Conservation (phyloP, 2,113 vertebrate species). For the Heptranchias perlo region DNA sequence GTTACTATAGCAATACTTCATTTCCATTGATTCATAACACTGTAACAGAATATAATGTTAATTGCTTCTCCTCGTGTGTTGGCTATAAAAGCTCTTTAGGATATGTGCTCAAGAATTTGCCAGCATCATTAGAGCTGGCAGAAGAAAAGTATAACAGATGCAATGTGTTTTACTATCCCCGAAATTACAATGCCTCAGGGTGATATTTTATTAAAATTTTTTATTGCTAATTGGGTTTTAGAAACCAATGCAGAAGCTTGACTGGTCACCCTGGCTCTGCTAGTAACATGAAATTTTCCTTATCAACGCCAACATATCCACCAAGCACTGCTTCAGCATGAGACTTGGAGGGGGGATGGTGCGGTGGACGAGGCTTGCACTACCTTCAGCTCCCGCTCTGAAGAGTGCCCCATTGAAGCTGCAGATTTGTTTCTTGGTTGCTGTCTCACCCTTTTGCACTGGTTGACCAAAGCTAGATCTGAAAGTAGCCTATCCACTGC, state of each 20-base stretch:
- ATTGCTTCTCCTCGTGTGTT: background rate
- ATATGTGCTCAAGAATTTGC: background rate
- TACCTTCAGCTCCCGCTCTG: background rate
- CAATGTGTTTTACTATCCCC: background rate
- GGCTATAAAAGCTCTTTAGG: background rate
- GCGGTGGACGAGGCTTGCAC: too few species aligned
- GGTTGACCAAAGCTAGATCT: background rate
- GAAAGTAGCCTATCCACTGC: background rate
- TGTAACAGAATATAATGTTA: background rate
- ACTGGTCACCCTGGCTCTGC: background rate
- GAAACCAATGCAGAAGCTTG: background rate
- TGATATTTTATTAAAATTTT: background rate
- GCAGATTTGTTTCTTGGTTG: background rate
- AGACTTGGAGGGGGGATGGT: background rate
- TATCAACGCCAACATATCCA: background rate
- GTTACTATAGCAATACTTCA: background rate
- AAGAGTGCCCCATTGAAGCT: background rate
- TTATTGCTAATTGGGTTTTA: too few species aligned
- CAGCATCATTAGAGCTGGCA: background rate
- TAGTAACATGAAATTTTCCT: background rate
- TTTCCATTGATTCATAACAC: background rate
- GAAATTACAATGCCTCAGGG: background rate
- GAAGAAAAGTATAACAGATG: background rate
- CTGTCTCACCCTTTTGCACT: background rate
- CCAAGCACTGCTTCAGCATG: background rate